These are phyloP conservation scores for Bolinopsis microptera DNA, from an alignment of 37 sponge, comb jelly and placozoan species.

Conservation along the genomic window DNA sequence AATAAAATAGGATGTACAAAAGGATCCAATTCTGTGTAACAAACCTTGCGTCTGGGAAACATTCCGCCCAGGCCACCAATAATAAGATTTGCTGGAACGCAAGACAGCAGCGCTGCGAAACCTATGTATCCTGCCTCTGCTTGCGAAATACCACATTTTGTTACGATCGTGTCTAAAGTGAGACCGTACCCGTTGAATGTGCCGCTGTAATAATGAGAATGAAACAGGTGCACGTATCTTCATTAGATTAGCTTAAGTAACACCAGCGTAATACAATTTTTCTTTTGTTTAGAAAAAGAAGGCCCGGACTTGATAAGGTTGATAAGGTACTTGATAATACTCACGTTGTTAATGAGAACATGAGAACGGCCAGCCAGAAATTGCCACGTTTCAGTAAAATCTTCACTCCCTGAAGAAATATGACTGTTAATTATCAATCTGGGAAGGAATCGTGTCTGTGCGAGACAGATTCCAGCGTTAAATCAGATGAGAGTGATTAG, in stretches of 20 bases:
- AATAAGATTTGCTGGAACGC: conserved; percentile 35
- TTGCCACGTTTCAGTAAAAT: neutral
- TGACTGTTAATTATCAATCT: no score
- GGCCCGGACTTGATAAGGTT: neutral
- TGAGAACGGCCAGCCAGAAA: conserved; percentile 20
- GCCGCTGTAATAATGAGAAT: neutral
- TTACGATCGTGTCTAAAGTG: neutral
- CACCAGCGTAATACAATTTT: neutral
- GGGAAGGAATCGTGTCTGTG: no score
- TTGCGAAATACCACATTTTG: neutral
- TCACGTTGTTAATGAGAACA: conserved; percentile 42
- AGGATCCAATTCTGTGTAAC: no score
- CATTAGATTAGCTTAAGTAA: no score
- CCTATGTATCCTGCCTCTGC: conserved; percentile 15
- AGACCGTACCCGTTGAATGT: conserved; percentile 39
- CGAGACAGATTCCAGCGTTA: no score
- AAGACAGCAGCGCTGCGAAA: conserved; percentile 40
- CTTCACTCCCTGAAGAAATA: conserved; percentile 32
- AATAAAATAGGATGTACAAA: no score
- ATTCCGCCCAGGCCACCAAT: conserved; percentile 1
- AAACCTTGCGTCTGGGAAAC: conserved; percentile 3
- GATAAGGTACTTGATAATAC: neutral
- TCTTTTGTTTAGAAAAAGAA: neutral
- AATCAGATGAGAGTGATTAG: no score
- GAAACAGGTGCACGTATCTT: no score